Evolutionary conservation across 1,140 invertebrate species (phyloP).

Genomic region (Orchestia grillus): DNA sequence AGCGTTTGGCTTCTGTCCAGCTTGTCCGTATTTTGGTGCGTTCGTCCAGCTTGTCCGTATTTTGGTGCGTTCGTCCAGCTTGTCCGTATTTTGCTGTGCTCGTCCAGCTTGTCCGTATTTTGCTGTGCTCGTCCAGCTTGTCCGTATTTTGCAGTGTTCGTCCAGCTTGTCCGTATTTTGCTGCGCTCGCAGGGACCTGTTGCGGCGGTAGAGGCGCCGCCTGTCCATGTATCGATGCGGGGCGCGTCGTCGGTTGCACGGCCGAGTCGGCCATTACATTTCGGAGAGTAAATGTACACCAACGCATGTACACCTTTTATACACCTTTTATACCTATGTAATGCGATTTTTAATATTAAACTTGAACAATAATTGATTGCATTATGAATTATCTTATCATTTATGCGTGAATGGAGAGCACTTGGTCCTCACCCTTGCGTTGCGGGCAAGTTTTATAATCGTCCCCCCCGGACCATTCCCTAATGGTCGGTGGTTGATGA

Average conservation of each 20-base stretch:
- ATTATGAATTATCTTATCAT: neutral
- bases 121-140: too few species aligned
- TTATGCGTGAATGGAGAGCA: neutral
- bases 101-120: neutral
- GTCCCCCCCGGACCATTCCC: neutral
- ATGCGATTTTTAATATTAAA: neutral
- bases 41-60: neutral
- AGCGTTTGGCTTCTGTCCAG: neutral
- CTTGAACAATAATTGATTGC: neutral
- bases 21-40: neutral
- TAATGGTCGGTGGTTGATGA: neutral
- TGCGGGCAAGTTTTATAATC: neutral
- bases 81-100: neutral
- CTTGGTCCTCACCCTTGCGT: neutral
- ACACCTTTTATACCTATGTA: neutral
- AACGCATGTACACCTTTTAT: too few species aligned
- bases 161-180: too few species aligned
- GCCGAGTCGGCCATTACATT: neutral
- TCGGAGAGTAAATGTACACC: neutral
- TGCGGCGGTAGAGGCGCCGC: too few species aligned
- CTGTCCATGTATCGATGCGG: too few species aligned
- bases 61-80: neutral
- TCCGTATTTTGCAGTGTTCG: too few species aligned
- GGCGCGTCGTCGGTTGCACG: too few species aligned
- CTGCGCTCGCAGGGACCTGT: too few species aligned